phyloP scores from a whole-genome alignment of 2,888 invertebrate genomes.

The Maniola hyperantus region DNA sequence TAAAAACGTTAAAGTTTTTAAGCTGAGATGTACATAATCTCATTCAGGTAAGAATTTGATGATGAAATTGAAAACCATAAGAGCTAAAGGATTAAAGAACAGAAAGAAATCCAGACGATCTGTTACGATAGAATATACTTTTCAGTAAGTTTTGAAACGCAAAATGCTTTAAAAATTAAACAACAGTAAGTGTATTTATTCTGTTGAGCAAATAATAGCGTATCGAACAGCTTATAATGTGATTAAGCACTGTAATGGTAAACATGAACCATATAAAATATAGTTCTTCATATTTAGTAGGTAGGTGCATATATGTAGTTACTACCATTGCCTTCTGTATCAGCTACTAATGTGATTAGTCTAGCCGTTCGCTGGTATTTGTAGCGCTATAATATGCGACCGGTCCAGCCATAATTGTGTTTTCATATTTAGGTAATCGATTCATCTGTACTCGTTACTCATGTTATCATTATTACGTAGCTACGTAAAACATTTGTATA shows the following conservation, averaged over 20 bases:
- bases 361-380: constrained; percentile 61
- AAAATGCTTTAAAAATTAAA: neutral
- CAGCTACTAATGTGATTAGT: constrained; percentile 73
- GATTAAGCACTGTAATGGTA: neutral
- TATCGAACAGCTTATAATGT: neutral
- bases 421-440: constrained; percentile 54
- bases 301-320: constrained; percentile 5
- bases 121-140: no score
- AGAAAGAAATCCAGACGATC: no score
- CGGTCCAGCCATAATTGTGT: constrained; percentile 52
- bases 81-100: no score
- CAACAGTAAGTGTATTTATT: neutral
- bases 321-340: constrained; percentile 59
- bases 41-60: no score
- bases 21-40: no score
- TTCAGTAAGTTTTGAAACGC: neutral
- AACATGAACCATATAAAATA: neutral
- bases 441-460: constrained; percentile 30
- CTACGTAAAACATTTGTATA: neutral
- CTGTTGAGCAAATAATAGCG: neutral
- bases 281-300: neutral
- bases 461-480: neutral
- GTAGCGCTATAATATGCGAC: constrained; percentile 62
- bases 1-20: no score
- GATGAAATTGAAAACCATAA: no score